Evolutionary conservation across 2,888 invertebrate species (phyloP).

Genomic region (Clunio marinus): DNA sequence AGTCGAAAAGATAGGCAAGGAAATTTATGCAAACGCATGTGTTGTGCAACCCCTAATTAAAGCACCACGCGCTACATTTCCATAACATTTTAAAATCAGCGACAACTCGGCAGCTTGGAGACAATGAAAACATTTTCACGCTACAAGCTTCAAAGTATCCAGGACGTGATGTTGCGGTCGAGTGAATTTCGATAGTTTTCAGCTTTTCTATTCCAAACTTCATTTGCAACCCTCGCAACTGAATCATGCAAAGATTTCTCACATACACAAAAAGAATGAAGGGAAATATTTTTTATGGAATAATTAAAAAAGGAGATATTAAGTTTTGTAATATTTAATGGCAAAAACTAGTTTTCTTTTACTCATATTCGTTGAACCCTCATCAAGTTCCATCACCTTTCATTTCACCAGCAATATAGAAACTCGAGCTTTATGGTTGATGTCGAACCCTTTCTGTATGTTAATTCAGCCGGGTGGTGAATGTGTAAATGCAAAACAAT

Average conservation of each 20-base stretch:
- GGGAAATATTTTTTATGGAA: too few relatives aligned
- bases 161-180: neutral
- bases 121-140: constrained; percentile 13
- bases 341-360: too few relatives aligned
- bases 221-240: neutral
- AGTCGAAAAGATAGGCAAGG: too few relatives aligned
- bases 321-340: too few relatives aligned
- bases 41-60: constrained; percentile 6
- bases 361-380: neutral
- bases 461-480: constrained; percentile 28
- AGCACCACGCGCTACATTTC: neutral
- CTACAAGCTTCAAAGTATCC: neutral
- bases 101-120: neutral
- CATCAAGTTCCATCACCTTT: neutral
- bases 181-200: constrained; percentile 15
- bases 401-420: neutral
- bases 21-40: constrained; percentile 10
- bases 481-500: constrained; percentile 29
- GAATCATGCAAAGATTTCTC: too few relatives aligned
- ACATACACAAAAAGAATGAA: too few relatives aligned
- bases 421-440: neutral
- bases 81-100: neutral
- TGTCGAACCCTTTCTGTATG: neutral
- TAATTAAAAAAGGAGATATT: too few relatives aligned
- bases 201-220: neutral